Base-by-base conservation (phyloP, 2,888 invertebrate genomes). In the Calliopum simillimum region DNA sequence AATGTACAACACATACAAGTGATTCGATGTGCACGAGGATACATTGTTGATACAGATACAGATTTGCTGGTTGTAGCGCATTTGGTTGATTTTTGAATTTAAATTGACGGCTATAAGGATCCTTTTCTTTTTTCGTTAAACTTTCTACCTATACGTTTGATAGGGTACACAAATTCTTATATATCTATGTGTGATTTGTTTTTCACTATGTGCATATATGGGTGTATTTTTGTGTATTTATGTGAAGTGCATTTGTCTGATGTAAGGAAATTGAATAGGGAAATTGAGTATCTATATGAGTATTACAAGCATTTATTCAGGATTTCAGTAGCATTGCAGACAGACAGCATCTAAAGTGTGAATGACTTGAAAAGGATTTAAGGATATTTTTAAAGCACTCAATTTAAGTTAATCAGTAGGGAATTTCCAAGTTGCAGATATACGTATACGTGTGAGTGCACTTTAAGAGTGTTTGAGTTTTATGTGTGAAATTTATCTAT, bases 81-180 rank as follows among this genome's bases (percentile, higher is more conserved):
- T 53, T 65, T 55, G 43, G 65, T 65, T 65, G 53, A 43, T 21
- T 55, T 33, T 65, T 44, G 44, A n/a, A 19, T 43, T 53, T 55
- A 41, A 53, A 55, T 21, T 43, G 55, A n/a, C 41, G 43, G 61
- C 44, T 43, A 44, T 19, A 61, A 21, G n/a, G 61, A 33, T n/a
- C n/a, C 41, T 4, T 33, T 16, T 25, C 4, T 59, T 25, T 44
- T 41, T 44, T 25, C 2, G 11, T 44, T 43, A 13, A 19, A 11
- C 44, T 44, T 41, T 25, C 23, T 61, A 12, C 16, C 16, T 58
- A 13, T n/a, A n/a, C n/a, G 58, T 58, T 6, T 61, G n/a, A n/a
- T 11, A 14, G 19, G n/a, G n/a, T n/a, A n/a, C n/a, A n/a, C n/a
- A 53, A 53, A 3, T 33, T 8, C 8, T 5, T 33, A 33, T 33